These are phyloP conservation scores for Leucoraja ocellata DNA, from an alignment of 2,797 vertebrate species.

Conservation along the genomic window DNA sequence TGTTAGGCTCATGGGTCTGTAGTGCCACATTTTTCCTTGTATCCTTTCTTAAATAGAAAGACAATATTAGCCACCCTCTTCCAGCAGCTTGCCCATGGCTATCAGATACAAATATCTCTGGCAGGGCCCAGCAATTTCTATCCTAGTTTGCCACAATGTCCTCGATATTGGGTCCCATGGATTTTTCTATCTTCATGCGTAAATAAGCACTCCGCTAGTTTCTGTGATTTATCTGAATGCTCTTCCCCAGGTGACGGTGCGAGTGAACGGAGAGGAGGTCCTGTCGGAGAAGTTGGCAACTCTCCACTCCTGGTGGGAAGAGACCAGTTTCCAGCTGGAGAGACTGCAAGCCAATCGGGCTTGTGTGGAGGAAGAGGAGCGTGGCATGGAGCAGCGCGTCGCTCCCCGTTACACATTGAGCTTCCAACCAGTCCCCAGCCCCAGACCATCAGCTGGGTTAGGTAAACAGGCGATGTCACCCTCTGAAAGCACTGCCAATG, in stretches of 20 bases:
- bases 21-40: too few relatives aligned
- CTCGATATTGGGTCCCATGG: too few relatives aligned
- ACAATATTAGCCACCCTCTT: too few relatives aligned
- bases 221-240: not conserved
- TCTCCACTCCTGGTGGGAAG: constrained; percentile 76
- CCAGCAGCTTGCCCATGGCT: too few relatives aligned
- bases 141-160: too few relatives aligned
- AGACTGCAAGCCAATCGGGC: constrained; percentile 66
- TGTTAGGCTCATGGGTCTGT: too few relatives aligned
- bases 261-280: constrained; percentile 61
- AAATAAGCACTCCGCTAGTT: too few relatives aligned
- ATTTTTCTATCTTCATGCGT: too few relatives aligned
- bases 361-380: constrained; percentile 71
- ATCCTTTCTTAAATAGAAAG: too few relatives aligned
- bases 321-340: constrained; percentile 82
- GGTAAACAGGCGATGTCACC: not conserved
- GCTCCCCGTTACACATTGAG: constrained; percentile 68
- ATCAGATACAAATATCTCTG: too few relatives aligned
- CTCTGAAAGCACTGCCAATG: not conserved
- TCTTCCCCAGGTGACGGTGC: constrained; percentile 59
- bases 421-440: constrained; percentile 60
- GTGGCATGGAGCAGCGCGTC: constrained; percentile 59
- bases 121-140: too few relatives aligned
- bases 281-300: constrained; percentile 61
- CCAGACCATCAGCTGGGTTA: constrained; percentile 39